Percentiles rank a stretch among this genome's conserved stretches.
phyloP scores from a whole-genome alignment of 2,113 vertebrate species.

The Callospermophilus lateralis region DNA sequence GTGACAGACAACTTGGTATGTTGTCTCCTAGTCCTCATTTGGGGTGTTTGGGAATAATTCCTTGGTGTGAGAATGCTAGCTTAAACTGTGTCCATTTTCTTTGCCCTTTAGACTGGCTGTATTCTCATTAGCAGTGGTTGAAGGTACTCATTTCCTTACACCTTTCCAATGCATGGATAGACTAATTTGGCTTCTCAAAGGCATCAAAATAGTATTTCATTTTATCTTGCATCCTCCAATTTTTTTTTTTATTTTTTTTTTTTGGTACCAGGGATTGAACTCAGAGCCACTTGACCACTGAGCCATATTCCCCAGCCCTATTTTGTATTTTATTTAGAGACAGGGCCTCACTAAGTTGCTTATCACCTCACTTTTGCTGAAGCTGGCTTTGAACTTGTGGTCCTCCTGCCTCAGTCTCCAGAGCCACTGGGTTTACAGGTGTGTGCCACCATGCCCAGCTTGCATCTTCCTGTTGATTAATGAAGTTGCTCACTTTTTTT shows the following conservation, averaged over 20 bases:
- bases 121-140: neutral
- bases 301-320: too few relatives aligned
- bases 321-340: too few relatives aligned
- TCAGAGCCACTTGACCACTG: too few relatives aligned
- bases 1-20: neutral
- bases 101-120: neutral
- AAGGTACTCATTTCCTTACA: conserved; percentile 44
- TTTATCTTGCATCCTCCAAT: conserved; percentile 28
- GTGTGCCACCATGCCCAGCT: neutral
- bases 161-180: neutral
- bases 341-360: too few relatives aligned
- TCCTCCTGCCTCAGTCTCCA: too few relatives aligned
- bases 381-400: too few relatives aligned
- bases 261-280: too few relatives aligned
- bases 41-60: neutral
- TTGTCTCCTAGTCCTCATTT: neutral
- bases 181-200: neutral
- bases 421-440: too few relatives aligned
- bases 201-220: conserved; percentile 3
- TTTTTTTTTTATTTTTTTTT: too few relatives aligned
- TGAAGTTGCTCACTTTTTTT: conserved; percentile 1
- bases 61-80: neutral
- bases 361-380: too few relatives aligned
- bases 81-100: neutral
- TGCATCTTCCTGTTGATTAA: conserved; percentile 33